phyloP scores from a whole-genome alignment of 2,113 vertebrate species.

The Bettongia penicillata region DNA sequence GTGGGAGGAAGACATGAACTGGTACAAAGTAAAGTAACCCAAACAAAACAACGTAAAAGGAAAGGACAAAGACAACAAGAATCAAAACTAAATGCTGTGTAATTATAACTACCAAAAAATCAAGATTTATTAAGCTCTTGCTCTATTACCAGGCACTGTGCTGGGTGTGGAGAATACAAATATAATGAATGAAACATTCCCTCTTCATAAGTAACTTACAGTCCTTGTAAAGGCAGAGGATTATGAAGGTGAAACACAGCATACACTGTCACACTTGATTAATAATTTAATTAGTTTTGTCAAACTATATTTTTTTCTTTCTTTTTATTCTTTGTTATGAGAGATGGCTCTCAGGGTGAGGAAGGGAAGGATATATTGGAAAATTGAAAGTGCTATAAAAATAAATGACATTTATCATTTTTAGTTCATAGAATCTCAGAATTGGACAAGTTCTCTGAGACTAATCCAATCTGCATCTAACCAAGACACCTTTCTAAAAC shows the following conservation, averaged over 20 bases:
- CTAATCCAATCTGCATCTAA: neutral
- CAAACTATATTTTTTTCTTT: neutral
- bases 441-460: neutral
- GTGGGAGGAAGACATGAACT: neutral
- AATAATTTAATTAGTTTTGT: neutral
- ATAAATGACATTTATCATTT: neutral
- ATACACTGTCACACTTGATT: neutral
- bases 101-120: neutral
- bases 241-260: neutral
- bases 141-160: neutral
- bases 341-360: neutral
- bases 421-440: neutral
- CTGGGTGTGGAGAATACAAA: constrained; percentile 8
- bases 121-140: neutral
- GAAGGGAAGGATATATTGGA: neutral
- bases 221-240: constrained; percentile 14
- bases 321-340: neutral
- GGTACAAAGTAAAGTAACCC: neutral
- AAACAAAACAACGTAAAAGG: neutral
- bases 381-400: neutral
- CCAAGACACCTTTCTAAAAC: neutral
- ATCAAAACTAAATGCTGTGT: neutral
- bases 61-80: neutral
- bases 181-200: neutral
- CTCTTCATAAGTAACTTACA: neutral